Conservation (phyloP, 2,888 invertebrate genomes). For the Hemistola chrysoprasaria region DNA sequence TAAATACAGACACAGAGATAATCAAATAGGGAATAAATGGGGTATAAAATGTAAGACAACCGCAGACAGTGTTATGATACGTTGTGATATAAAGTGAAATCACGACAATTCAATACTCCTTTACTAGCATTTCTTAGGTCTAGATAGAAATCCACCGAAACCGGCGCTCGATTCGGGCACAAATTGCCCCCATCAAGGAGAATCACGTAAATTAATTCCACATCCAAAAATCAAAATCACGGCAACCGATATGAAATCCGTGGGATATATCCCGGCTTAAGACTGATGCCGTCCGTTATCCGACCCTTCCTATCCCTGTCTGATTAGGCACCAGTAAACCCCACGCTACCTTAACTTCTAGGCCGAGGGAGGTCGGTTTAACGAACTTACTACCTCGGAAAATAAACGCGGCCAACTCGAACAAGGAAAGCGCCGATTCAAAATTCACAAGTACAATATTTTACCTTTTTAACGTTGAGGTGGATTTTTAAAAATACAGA, state of each 20-base stretch:
- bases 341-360: conserved; percentile 35
- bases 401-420: conserved; percentile 43
- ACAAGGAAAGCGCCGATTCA: conserved; percentile 48
- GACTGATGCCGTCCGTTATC: conserved; percentile 31
- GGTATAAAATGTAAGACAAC: conserved; percentile 14
- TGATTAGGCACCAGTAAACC: conserved; percentile 41
- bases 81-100: conserved; percentile 24
- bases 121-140: no score
- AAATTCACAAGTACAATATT: conserved; percentile 63
- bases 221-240: conserved; percentile 29
- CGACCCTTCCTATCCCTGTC: conserved; percentile 39
- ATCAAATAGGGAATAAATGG: conserved; percentile 19
- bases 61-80: conserved; percentile 17
- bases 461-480: conserved; percentile 61
- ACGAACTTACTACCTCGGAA: conserved; percentile 45
- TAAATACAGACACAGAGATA: conserved; percentile 18
- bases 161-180: conserved; percentile 20
- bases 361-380: conserved; percentile 37
- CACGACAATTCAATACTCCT: conserved; percentile 5
- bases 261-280: conserved; percentile 23
- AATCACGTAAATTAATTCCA: conserved; percentile 29
- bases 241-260: conserved; percentile 19
- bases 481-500: conserved; percentile 68
- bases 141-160: conserved; percentile 7
- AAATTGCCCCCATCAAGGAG: conserved; percentile 27